Percentiles rank a stretch among this genome's conserved stretches.
phyloP scores from a whole-genome alignment of 1,140 invertebrate species.

The Metaphire vulgaris region DNA sequence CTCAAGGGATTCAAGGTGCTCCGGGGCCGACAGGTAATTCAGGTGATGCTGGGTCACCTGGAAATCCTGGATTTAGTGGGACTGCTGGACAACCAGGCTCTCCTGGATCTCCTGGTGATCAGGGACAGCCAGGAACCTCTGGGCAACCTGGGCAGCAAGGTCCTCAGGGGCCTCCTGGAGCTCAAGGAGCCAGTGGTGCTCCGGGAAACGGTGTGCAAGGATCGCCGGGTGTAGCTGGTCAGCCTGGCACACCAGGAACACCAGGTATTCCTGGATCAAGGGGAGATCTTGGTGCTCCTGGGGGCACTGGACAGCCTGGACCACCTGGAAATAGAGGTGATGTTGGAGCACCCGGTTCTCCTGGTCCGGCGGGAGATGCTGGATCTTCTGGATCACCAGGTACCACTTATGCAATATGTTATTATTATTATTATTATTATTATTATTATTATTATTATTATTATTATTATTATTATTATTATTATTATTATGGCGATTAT shows the following conservation, averaged over 20 bases:
- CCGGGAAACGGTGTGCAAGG: slow-evolving; percentile 1
- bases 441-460: too few relatives aligned
- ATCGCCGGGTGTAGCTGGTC: not conserved
- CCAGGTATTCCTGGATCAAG: slow-evolving; percentile 6
- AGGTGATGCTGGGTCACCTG: not conserved
- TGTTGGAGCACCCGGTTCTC: slow-evolving; percentile 1
- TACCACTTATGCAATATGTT: too few relatives aligned
- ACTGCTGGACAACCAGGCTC: slow-evolving; percentile 6
- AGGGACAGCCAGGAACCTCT: slow-evolving; percentile 12
- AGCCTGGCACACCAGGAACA: not conserved
- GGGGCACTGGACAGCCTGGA: not conserved
- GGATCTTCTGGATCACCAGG: slow-evolving; percentile 56
- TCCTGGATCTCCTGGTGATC: slow-evolving; percentile 14
- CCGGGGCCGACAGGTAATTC: not conserved
- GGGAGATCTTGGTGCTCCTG: slow-evolving; percentile 10
- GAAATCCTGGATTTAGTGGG: not conserved
- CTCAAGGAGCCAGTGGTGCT: not conserved
- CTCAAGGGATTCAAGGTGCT: not conserved
- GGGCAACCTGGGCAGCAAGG: not conserved
- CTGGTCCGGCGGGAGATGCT: slow-evolving; percentile 58
- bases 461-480: too few relatives aligned
- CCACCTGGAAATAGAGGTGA: not conserved
- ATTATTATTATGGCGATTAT: too few relatives aligned
- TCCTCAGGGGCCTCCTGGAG: slow-evolving; percentile 6
- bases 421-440: too few relatives aligned